Base-by-base conservation (phyloP, 2,797 vertebrate genomes). In the Halcyon leucocephala region DNA sequence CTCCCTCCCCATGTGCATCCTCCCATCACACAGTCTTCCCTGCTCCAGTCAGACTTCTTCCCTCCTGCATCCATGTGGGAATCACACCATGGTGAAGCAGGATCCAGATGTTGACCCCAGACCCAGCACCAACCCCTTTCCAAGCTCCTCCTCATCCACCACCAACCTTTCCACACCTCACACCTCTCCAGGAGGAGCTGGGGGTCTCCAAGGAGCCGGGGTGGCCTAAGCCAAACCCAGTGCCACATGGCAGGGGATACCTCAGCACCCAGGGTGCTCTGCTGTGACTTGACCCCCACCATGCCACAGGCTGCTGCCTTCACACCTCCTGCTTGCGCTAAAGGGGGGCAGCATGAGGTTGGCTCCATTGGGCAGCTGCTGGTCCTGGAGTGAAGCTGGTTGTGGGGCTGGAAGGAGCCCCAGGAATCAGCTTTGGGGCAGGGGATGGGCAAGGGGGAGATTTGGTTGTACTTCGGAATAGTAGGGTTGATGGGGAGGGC, bases 101-200 rank as follows among this genome's bases (percentile, higher is more conserved):
- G 14, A 66, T 14, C 61, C 1, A 2, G 33, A 14, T 3, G 2
- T 10, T 26, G 33, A 41, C 9, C 15, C 33, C 31, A 19, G 24
- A 25, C 37, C 17, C 4, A 3, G 29, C 25, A 25, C 25, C 4
- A 1, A 9, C 5, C 14, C n/a, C 54, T 44, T 14, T 12, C 26
- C 1, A 3, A 4, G 21, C 17, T n/a, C 1, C 10, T 8, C 7
- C 7, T 5, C 4, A 16, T 4, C 70, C 1, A 0, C 37, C 31
- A 13, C 17, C 31, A 9, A 17, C n/a, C 16, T 58, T 13, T 31
- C 12, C 35, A 12, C 41, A 49, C 5, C 37, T 42, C 17, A 37
- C 25, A 4, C 21, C 35, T 20, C 76, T 58, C 18, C 51, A 3
- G 3, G 48, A 58, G 51, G 28, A 19, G 13, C 19, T n/a, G 55